Conservation (phyloP, 2,113 vertebrate species). For the Nanorana parkeri region DNA sequence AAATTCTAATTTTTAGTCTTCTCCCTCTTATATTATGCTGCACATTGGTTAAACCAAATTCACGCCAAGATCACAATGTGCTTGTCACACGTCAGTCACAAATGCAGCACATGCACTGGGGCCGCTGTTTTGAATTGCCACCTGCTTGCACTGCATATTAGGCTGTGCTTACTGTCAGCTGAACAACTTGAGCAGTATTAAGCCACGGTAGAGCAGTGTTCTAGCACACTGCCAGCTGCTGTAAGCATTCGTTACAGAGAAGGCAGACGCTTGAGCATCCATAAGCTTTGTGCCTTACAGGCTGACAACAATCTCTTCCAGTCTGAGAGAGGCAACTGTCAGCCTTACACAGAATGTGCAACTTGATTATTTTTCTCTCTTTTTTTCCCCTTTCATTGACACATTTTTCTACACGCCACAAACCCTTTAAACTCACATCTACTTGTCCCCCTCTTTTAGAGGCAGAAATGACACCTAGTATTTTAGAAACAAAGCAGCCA, state of each 20-base stretch:
- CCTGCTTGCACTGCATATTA: slow-evolving; percentile 43
- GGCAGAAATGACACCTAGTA: too few relatives aligned
- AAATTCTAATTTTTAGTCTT: slow-evolving; percentile 17
- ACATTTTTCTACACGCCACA: not conserved
- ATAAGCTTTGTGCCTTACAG: slow-evolving; percentile 42
- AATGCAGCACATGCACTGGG: not conserved
- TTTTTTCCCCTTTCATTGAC: too few relatives aligned
- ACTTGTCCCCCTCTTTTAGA: too few relatives aligned
- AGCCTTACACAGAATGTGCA: not conserved
- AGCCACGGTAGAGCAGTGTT: not conserved
- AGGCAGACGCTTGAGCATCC: slow-evolving; percentile 46
- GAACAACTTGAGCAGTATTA: slow-evolving; percentile 17
- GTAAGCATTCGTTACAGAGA: slow-evolving; percentile 18
- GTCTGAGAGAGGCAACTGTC: slow-evolving; percentile 7
- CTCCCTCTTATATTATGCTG: slow-evolving; percentile 5
- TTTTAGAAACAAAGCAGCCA: too few relatives aligned
- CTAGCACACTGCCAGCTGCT: slow-evolving; percentile 23
- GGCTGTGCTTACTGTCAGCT: slow-evolving; percentile 38
- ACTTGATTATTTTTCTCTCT: not conserved
- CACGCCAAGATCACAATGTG: slow-evolving; percentile 11
- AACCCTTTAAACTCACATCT: not conserved
- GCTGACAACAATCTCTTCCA: slow-evolving; percentile 21
- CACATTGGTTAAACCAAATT: slow-evolving; percentile 7
- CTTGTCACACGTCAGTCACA: slow-evolving; percentile 21
- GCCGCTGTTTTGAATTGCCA: slow-evolving; percentile 52